Evolutionary conservation across 35 echinoderm and acorn worm species (phyloP).

Genomic region (Apostichopus japonicus): DNA sequence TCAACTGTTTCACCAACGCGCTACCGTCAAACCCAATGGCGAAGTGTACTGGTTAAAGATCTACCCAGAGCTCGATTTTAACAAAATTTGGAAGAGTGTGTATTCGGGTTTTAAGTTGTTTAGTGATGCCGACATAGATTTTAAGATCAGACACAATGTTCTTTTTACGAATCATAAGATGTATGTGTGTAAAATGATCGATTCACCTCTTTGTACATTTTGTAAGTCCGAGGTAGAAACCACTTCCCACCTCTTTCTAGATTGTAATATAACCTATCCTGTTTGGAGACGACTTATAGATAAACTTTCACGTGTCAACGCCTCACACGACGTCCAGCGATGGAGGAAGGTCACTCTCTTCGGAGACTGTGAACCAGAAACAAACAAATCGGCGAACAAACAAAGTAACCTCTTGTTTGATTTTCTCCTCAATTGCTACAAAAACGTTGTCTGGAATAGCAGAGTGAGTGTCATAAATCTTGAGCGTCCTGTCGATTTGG

Average conservation of each 20-base stretch:
- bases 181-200: not conserved
- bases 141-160: slow-evolving; percentile 5
- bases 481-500: not conserved
- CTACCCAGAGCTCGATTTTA: not conserved
- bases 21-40: no score
- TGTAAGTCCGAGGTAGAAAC: not conserved
- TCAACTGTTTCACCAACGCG: no score
- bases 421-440: slow-evolving; percentile 7
- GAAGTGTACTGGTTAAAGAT: not conserved
- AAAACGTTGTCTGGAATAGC: not conserved
- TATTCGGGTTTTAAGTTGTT: not conserved
- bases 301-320: not conserved
- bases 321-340: not conserved
- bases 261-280: not conserved
- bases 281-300: not conserved
- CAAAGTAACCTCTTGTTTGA: not conserved
- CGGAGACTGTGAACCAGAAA: not conserved
- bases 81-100: slow-evolving; percentile 1
- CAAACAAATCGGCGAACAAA: not conserved
- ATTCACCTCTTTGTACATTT: slow-evolving; percentile 20
- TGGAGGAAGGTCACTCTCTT: not conserved
- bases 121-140: slow-evolving; percentile 5
- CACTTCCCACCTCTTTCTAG: not conserved
- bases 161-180: not conserved
- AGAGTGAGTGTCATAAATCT: not conserved